Percentiles rank a stretch among this genome's conserved stretches.
phyloP scores from a whole-genome alignment of 2,113 vertebrate genomes.

The Agapornis roseicollis region DNA sequence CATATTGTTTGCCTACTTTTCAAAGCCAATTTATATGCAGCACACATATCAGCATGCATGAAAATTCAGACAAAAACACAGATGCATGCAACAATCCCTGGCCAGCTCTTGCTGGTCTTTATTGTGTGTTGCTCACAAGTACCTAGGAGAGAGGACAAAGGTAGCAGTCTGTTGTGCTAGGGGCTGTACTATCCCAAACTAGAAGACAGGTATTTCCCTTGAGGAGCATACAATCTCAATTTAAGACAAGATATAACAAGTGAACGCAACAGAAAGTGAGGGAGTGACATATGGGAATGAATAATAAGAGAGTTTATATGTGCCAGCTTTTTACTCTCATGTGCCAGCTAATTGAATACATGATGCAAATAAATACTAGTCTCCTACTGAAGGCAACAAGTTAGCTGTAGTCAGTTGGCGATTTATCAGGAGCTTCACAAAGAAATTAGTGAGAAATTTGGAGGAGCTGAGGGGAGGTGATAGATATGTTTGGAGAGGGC shows the following conservation, averaged over 20 bases:
- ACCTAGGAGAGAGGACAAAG: neutral
- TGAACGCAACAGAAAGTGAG: neutral
- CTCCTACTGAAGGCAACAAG: neutral
- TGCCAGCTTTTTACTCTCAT: slow-evolving; percentile 2
- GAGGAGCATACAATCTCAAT: neutral
- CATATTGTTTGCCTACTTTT: slow-evolving; percentile 59
- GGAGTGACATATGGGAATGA: slow-evolving; percentile 46
- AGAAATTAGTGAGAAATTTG: neutral
- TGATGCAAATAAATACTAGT: slow-evolving; percentile 15
- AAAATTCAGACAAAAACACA: slow-evolving; percentile 71
- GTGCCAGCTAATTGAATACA: slow-evolving; percentile 45
- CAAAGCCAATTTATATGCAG: slow-evolving; percentile 68
- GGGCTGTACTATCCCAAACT: neutral
- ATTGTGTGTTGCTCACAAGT: neutral
- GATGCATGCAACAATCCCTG: slow-evolving; percentile 37
- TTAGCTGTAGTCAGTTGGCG: neutral
- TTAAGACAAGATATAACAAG: slow-evolving; percentile 10
- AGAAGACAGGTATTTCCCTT: neutral
- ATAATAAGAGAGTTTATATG: slow-evolving; percentile 36
- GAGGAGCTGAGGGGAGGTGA: neutral
- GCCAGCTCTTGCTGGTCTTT: neutral
- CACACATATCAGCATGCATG: slow-evolving; percentile 44
- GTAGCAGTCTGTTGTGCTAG: neutral
- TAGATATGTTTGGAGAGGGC: neutral
- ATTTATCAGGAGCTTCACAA: neutral